phyloP scores from a whole-genome alignment of 2,113 vertebrate species.

The Muscicapa adusta region DNA sequence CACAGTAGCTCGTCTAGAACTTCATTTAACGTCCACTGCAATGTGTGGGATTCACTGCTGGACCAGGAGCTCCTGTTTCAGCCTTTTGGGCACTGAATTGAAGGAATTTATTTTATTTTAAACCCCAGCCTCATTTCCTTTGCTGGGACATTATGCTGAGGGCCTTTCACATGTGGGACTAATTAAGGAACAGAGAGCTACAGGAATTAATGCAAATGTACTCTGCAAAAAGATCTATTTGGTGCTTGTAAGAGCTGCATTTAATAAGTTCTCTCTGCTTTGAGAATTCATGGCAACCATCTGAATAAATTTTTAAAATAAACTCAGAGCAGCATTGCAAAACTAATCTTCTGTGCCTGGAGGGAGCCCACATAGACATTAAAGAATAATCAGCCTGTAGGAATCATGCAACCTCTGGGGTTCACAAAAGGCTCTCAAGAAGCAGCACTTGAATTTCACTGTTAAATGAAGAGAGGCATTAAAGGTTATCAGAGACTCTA shows the following conservation, averaged over 20 bases:
- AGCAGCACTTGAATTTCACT: background rate
- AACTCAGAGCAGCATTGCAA: background rate
- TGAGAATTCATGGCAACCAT: conserved; percentile 34
- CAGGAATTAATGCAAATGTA: background rate
- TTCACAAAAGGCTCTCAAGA: background rate
- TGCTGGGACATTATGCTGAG: fast-evolving
- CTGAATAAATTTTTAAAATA: conserved; percentile 28
- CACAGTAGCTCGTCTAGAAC: fast-evolving
- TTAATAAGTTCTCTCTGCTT: conserved; percentile 1
- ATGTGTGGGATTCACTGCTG: background rate
- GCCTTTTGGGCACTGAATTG: background rate
- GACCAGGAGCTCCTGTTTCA: background rate
- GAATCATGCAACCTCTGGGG: background rate
- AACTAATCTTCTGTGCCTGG: background rate
- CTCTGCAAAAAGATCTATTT: background rate
- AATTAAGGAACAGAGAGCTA: background rate
- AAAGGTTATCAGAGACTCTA: background rate
- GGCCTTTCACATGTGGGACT: background rate
- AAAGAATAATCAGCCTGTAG: background rate
- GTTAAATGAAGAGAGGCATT: background rate
- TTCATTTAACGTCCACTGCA: background rate
- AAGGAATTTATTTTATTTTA: background rate
- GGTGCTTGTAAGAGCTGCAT: background rate
- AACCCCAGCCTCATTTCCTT: background rate
- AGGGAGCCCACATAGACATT: background rate